phyloP scores from a whole-genome alignment of 1,140 invertebrate species.

The Thaumatotibia leucotreta region DNA sequence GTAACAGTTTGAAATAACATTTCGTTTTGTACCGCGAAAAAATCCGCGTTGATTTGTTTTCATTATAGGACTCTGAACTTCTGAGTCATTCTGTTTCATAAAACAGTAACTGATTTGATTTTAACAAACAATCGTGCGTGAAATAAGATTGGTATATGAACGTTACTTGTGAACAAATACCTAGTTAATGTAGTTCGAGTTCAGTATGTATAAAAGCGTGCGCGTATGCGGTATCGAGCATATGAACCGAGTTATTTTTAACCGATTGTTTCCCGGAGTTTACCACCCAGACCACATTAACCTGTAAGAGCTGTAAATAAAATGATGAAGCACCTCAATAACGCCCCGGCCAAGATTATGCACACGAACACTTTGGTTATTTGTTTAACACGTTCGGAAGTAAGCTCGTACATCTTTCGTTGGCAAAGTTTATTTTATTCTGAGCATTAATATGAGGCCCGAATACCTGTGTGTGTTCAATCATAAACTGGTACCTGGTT shows the following conservation, averaged over 20 bases:
- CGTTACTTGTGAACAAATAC: not conserved
- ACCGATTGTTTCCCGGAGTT: slow-evolving; percentile 59
- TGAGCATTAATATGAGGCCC: slow-evolving; percentile 60
- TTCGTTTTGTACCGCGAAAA: not conserved
- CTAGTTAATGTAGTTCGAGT: not conserved
- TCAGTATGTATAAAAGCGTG: not conserved
- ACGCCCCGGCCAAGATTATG: slow-evolving; percentile 48
- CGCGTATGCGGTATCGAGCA: slow-evolving; percentile 15
- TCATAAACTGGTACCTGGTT: slow-evolving; percentile 72
- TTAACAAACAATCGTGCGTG: not conserved
- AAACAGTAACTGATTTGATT: not conserved
- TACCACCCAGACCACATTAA: slow-evolving; percentile 59
- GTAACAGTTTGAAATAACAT: not conserved
- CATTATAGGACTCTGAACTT: slow-evolving; percentile 8
- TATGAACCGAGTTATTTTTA: slow-evolving; percentile 52
- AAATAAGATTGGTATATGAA: not conserved
- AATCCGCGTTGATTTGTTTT: not conserved
- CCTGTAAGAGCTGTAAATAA: slow-evolving; percentile 67
- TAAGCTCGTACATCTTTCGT: slow-evolving; percentile 53
- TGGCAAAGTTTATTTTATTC: slow-evolving; percentile 62
- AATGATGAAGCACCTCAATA: slow-evolving; percentile 69
- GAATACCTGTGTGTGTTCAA: slow-evolving; percentile 68
- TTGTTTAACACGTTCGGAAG: slow-evolving; percentile 54
- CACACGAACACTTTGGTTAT: slow-evolving; percentile 61
- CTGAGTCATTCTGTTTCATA: not conserved